A percentile compares a stretch with the other conserved stretches of the same genome.
phyloP scores from a whole-genome alignment of 2,888 invertebrate species.

The Dioctria rufipes region DNA sequence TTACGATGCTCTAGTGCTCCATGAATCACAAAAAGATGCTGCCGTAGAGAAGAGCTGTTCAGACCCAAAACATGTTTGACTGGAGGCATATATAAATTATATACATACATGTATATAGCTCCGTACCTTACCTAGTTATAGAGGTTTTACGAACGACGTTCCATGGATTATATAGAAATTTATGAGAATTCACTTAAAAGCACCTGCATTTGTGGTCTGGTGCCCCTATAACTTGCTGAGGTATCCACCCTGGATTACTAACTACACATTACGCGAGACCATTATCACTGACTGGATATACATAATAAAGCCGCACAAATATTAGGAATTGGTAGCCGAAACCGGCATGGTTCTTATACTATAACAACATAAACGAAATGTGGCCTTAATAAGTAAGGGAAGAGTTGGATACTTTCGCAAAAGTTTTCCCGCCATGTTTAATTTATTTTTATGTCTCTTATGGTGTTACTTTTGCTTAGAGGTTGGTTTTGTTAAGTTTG shows the following conservation, averaged over 20 bases:
- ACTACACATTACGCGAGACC: slow-evolving; percentile 27
- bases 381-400: not conserved
- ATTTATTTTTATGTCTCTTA: not conserved
- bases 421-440: not conserved
- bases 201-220: slow-evolving; percentile 14
- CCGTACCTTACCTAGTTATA: no score
- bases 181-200: slow-evolving; percentile 30
- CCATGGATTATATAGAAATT: slow-evolving; percentile 42
- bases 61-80: slow-evolving; percentile 17
- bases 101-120: no score
- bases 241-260: not conserved
- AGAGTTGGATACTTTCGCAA: not conserved
- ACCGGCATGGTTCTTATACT: not conserved
- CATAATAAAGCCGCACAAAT: not conserved
- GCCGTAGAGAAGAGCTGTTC: not conserved
- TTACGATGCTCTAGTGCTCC: slow-evolving; percentile 43
- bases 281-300: slow-evolving; percentile 32
- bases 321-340: not conserved
- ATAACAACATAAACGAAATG: not conserved
- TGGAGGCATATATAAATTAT: not conserved
- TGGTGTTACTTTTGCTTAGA: not conserved
- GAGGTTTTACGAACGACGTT: slow-evolving; percentile 2
- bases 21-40: slow-evolving; percentile 37
- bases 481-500: not conserved
- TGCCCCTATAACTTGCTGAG: not conserved